Conservation (phyloP, 2,113 vertebrate species). For the Prionailurus bengalensis region DNA sequence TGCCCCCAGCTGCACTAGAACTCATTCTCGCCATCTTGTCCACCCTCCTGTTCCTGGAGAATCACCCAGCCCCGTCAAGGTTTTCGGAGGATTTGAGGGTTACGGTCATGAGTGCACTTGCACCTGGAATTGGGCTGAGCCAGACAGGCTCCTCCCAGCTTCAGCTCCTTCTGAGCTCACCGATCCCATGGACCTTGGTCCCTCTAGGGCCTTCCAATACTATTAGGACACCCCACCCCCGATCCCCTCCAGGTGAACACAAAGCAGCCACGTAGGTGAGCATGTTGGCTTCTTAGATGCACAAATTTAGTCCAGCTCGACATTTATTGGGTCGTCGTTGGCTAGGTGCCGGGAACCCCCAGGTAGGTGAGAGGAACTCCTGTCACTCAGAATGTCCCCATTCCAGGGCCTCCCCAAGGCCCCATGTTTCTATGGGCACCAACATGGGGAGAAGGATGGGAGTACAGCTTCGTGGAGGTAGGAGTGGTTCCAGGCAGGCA, state of each 20-base stretch:
- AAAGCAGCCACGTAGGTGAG: background rate
- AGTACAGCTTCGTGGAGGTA: fast-evolving
- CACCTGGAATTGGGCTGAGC: background rate
- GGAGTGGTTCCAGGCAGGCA: background rate
- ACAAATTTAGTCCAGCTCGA: background rate
- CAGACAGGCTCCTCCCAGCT: background rate
- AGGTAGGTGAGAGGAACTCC: background rate
- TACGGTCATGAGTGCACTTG: background rate
- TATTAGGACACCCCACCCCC: background rate
- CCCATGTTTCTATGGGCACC: background rate
- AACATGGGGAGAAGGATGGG: fast-evolving
- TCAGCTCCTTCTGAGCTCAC: background rate
- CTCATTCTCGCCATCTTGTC: background rate
- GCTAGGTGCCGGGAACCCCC: background rate
- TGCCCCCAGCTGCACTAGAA: background rate
- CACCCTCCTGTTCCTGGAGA: background rate
- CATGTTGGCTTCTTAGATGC: background rate
- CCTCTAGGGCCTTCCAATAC: background rate
- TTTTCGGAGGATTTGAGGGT: background rate
- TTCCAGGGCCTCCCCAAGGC: background rate
- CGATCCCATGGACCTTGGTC: background rate
- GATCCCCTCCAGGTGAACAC: background rate
- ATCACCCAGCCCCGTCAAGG: background rate
- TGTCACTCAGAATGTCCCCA: background rate
- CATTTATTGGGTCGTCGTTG: too few relatives aligned